These are phyloP conservation scores for Phaenicophaeus curvirostris DNA, from an alignment of 2,797 vertebrate genomes.

Conservation along the genomic window DNA sequence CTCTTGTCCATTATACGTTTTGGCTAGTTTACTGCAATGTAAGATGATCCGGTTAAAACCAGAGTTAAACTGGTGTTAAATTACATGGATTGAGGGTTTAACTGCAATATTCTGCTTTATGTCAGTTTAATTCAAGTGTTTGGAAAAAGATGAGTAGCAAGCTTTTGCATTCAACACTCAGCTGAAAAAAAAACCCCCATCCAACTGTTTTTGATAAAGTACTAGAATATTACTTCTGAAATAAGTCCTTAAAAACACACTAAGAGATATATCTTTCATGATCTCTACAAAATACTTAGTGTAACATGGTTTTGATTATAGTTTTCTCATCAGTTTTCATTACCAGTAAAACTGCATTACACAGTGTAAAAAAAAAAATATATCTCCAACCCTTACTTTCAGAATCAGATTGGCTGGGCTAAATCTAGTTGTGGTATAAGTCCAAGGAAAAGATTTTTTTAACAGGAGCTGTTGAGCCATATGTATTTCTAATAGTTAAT, in stretches of 20 bases:
- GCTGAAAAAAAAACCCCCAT: not conserved
- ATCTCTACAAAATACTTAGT: not conserved
- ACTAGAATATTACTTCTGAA: conserved; percentile 20
- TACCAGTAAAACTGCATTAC: not conserved
- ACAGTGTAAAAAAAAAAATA: not conserved
- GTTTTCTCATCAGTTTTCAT: conserved; percentile 17
- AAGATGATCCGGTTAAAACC: not conserved
- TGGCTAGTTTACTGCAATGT: not conserved
- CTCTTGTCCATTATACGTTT: conserved; percentile 51
- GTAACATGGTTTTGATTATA: not conserved
- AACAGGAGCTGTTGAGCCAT: not conserved
- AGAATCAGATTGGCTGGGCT: not conserved
- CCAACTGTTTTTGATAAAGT: conserved; percentile 4
- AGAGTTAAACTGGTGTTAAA: not conserved
- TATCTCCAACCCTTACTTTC: not conserved
- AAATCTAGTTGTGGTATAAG: not conserved
- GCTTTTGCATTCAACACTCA: not conserved
- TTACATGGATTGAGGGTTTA: not conserved
- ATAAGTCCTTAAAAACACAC: conserved; percentile 17
- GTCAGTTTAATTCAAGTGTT: not conserved
- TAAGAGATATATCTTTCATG: not conserved
- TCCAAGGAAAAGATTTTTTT: not conserved
- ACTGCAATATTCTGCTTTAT: conserved; percentile 9
- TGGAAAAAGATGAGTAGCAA: not conserved
- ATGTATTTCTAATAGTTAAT: not conserved